phyloP scores from a whole-genome alignment of 2,113 vertebrate genomes.

The Calonectris borealis region DNA sequence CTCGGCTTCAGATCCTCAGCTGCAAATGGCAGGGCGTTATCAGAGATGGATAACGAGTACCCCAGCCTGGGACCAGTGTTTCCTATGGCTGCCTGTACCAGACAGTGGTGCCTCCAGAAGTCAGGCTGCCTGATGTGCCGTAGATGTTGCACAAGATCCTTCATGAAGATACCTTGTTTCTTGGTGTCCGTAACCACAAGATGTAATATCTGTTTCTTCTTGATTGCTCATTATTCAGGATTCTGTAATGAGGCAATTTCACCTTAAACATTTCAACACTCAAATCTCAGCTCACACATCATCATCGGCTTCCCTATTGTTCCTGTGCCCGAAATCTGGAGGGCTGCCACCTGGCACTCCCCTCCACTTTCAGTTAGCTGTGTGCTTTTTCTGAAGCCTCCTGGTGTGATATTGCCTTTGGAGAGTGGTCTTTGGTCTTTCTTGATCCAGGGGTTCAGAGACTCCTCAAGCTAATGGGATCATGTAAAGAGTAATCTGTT shows the following conservation, averaged over 20 bases:
- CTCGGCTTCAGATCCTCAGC: background rate
- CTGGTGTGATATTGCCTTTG: background rate
- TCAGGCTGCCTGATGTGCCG: background rate
- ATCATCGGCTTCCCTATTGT: background rate
- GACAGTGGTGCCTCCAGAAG: background rate
- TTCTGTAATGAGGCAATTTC: background rate
- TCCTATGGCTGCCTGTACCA: background rate
- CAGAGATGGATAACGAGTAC: background rate
- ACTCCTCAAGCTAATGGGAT: background rate
- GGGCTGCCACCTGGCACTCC: background rate
- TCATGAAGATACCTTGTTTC: background rate
- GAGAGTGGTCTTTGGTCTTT: background rate
- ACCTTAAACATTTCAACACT: background rate
- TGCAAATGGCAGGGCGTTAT: background rate
- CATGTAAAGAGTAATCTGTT: background rate
- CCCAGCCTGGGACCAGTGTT: background rate
- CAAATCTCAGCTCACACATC: background rate
- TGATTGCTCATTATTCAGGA: background rate
- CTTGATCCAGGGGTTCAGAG: background rate
- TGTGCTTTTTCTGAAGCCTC: background rate
- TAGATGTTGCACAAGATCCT: background rate
- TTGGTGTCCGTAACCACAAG: background rate
- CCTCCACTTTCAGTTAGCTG: background rate
- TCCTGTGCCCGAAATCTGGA: background rate
- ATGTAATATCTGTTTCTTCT: background rate